Evolutionary conservation across 1,140 invertebrate species (phyloP).

Genomic region (Saxidomus purpurata): DNA sequence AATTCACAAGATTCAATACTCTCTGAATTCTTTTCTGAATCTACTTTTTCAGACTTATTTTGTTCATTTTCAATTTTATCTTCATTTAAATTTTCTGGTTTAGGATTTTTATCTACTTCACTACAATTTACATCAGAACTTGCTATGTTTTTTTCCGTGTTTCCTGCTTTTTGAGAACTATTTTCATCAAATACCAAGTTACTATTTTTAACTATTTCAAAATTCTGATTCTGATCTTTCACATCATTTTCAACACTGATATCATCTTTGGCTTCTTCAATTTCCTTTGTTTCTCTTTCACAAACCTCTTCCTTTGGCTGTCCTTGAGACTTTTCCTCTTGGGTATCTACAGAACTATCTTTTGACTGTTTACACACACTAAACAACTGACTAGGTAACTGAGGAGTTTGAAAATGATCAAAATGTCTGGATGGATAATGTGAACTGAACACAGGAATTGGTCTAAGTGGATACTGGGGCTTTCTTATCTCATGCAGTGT

Average conservation of each 20-base stretch:
- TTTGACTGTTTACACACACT: background rate
- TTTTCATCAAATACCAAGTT: slow-evolving; percentile 16
- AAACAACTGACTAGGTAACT: background rate
- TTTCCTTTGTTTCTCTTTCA: too few species aligned
- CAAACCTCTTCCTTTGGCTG: background rate
- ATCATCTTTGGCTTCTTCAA: background rate
- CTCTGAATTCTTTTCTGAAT: background rate
- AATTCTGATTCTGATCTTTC: slow-evolving; percentile 52
- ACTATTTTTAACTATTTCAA: slow-evolving; percentile 51
- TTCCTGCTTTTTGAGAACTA: background rate
- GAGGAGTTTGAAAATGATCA: slow-evolving; percentile 26
- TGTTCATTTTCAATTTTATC: background rate
- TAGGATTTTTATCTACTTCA: slow-evolving; percentile 3
- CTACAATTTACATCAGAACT: background rate
- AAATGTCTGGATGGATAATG: slow-evolving; percentile 1
- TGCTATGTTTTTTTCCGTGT: background rate
- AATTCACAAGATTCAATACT: background rate
- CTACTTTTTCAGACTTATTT: background rate
- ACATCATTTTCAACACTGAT: slow-evolving; percentile 19
- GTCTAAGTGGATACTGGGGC: slow-evolving; percentile 48
- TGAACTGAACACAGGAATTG: slow-evolving; percentile 49
- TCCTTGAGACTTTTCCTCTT: background rate
- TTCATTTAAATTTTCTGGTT: background rate
- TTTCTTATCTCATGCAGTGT: background rate
- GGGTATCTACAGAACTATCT: background rate